Evolutionary conservation across 2,797 vertebrate species (phyloP), one percentile per base, ranked within the genome.

Genomic region (Rhinophrynus dorsalis): DNA sequence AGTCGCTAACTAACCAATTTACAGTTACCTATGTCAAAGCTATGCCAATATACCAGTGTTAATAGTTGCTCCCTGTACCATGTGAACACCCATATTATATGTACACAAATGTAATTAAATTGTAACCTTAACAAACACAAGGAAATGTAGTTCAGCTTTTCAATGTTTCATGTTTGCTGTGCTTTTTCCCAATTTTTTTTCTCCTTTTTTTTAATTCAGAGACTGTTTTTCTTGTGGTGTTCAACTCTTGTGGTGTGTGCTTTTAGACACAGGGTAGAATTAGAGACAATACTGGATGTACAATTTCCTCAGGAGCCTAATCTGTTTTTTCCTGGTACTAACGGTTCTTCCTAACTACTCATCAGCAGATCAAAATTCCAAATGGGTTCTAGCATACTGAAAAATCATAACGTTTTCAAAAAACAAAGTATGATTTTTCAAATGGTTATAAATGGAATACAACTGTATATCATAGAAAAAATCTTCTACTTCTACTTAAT

Each of bases 61-160:
- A 94, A 91, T 94, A 94, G 89, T 90, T 92, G 92, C 93, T 90
- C 89, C 88, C 90, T 91, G 92, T 95, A 91, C 93, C 94, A 93
- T 94, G 92, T 95, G 93, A 94, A 93, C 90, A 92, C 95, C 94
- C 92, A 90, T 95, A 92, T 90, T 91, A 90, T 94, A 93, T 97
- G 95, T 98, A 90, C 89, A 91, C 90, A 96, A 93, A 96, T 98
- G 96, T 98, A 97, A 98, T 96, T 90, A 94, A 94, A 96, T 93
- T 97, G 93, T 95, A 97, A 95, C 94, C 96, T 92, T 96, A 96
- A 95, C 93, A 83, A 90, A 90, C 88, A 89, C 89, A 93, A 88
- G 91, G 86, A 94, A 92, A 89, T 79, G 90, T 95, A 96, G 91
- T 93, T 94, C 90, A 92, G 91, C 93, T 93, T 94, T 86, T 91